phyloP scores from a whole-genome alignment of 2,797 vertebrate species.

The Mionectes olivaceus region DNA sequence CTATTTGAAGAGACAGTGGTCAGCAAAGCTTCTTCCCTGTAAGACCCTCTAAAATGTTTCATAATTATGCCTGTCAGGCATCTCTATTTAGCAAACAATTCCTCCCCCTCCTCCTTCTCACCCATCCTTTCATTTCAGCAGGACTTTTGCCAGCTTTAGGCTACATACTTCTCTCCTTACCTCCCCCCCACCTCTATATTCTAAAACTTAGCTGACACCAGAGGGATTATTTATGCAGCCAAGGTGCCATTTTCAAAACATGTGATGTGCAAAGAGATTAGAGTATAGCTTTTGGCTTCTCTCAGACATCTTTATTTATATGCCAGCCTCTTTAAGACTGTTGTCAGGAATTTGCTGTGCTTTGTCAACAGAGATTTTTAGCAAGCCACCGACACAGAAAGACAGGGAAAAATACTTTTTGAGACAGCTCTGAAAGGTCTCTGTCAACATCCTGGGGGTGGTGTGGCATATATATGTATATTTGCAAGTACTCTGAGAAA shows the following conservation, averaged over 20 bases:
- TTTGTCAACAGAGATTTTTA: slow-evolving; percentile 54
- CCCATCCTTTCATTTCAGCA: slow-evolving; percentile 4
- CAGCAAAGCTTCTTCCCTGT: neutral
- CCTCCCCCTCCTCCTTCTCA: neutral
- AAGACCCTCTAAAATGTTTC: neutral
- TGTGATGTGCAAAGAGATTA: slow-evolving; percentile 41
- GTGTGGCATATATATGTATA: neutral
- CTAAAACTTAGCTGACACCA: slow-evolving; percentile 40
- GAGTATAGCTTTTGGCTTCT: slow-evolving; percentile 48
- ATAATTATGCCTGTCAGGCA: neutral
- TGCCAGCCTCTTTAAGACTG: slow-evolving; percentile 5
- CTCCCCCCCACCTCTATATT: neutral
- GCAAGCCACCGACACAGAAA: neutral
- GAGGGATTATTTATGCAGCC: slow-evolving; percentile 49
- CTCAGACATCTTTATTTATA: slow-evolving; percentile 45
- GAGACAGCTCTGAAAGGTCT: neutral
- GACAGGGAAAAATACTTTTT: slow-evolving; percentile 18
- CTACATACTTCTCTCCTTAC: neutral
- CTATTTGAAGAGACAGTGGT: neutral
- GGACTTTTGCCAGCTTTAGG: slow-evolving; percentile 1
- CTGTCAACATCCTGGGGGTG: neutral
- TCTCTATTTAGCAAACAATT: slow-evolving; percentile 25
- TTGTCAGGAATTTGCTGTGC: slow-evolving; percentile 50
- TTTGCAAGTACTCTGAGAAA: neutral
- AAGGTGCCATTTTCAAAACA: slow-evolving; percentile 37